Evolutionary conservation across 2,113 vertebrate genomes (phyloP).

Genomic region (Podarcis muralis): DNA sequence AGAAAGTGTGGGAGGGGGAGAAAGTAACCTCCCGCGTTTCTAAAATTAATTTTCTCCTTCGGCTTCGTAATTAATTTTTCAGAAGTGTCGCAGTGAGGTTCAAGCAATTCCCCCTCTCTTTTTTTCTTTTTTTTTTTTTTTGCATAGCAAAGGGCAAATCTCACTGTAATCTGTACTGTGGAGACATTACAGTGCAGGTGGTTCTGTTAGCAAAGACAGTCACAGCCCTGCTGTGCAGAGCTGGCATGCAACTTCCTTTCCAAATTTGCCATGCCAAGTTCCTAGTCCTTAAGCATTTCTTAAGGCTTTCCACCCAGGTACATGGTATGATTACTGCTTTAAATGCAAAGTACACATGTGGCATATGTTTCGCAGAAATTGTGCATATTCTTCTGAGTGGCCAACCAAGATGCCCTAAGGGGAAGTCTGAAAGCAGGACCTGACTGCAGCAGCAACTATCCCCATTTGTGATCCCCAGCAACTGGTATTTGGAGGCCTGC

Average conservation of each 20-base stretch:
- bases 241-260: neutral
- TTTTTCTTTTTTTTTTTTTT: conserved; percentile 62
- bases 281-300: neutral
- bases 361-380: no score
- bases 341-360: no score
- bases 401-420: neutral
- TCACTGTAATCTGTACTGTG: neutral
- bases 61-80: conserved; percentile 82
- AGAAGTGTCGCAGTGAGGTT: conserved; percentile 70
- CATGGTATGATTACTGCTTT: no score
- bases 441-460: no score
- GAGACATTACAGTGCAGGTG: conserved; percentile 23
- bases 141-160: conserved; percentile 51
- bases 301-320: neutral
- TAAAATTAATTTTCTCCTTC: conserved; percentile 84
- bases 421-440: neutral
- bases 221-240: neutral
- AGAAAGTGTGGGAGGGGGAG: conserved; percentile 70
- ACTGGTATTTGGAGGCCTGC: no score
- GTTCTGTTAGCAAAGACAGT: neutral
- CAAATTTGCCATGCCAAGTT: neutral
- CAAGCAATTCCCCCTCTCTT: conserved; percentile 23
- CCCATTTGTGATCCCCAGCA: no score
- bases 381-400: neutral
- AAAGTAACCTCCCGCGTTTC: conserved; percentile 79